Base-by-base conservation (phyloP, 2,888 invertebrate genomes). In the Lasioglossum leucozonium region DNA sequence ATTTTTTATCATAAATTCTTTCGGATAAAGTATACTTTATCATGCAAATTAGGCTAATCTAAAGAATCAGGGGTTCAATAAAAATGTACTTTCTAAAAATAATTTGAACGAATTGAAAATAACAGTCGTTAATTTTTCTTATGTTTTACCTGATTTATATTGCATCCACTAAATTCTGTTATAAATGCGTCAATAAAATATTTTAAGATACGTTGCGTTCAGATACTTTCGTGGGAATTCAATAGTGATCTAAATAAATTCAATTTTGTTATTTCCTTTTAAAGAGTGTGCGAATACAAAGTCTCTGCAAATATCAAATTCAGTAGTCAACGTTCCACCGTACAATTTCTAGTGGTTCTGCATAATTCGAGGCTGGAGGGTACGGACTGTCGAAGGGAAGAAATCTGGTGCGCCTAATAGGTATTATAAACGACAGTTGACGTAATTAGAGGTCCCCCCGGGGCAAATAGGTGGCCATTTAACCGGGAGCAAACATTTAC, bases 401-500 rank as follows among this genome's bases (percentile, higher is more conserved):
- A 78, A 84, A 76, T 84, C 77, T 84, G 77, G 13, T 4, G 13
- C 37, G 55, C 16, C 10, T 40, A 55, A 83, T 34, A 65, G 55
- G 42, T n/a, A 40, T 26, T 69, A 37, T n/a, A 65, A 81, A 82
- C 72, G 82, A 34, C 58, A 30, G 73, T 72, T 77, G 58, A 18
- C 4, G 77, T 88, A 85, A 87, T 81, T 81, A 42, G 71, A 65
- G 74, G 77, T 62, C 72, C 72, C 72, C 72, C 37, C 30, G 83
- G 76, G 76, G 84, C 89, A 89, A 91, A 85, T 86, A 85, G 85
- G 80, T 76, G 84, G 87, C 81, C 89, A 81, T 92, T 93, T 92
- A 91, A 90, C 83, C 88, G 69, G 88, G 80, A 84, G 89, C 90
- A 92, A 93, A 92, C 89, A 92, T 93, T 93, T 90, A 85, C 91